phyloP scores from a whole-genome alignment of 2,113 vertebrate species.

The cat (Felis catus) region DNA sequence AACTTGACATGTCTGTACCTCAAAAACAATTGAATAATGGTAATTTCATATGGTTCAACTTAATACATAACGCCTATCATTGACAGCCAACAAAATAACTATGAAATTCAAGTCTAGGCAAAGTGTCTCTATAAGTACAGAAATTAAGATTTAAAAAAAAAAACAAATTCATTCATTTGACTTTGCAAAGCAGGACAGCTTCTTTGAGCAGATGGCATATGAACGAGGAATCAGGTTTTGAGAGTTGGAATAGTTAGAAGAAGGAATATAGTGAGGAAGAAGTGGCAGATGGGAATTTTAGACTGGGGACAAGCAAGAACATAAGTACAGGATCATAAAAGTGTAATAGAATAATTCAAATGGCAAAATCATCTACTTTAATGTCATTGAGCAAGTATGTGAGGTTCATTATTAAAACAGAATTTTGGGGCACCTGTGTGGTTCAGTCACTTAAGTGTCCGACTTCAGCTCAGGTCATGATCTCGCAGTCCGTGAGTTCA shows the following conservation, averaged over 20 bases:
- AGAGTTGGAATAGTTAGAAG: neutral
- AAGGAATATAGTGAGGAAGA: neutral
- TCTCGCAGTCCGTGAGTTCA: too few species aligned
- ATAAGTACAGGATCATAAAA: neutral
- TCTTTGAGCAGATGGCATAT: constrained; percentile 19
- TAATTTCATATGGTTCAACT: neutral
- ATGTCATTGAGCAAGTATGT: neutral
- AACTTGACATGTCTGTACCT: neutral
- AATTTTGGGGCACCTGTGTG: neutral
- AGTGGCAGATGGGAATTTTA: neutral
- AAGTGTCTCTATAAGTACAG: neutral
- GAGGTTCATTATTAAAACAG: constrained; percentile 10
- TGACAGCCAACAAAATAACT: constrained; percentile 23
- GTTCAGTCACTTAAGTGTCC: too few species aligned
- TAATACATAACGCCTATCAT: neutral
- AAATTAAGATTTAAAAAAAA: constrained; percentile 9
- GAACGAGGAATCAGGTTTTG: constrained; percentile 10
- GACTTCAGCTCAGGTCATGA: too few species aligned
- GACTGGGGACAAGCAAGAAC: neutral
- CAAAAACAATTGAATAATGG: neutral
- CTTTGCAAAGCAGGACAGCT: constrained; percentile 31
- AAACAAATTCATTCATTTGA: neutral
- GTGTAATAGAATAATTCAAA: constrained; percentile 14
- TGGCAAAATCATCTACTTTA: constrained; percentile 8
- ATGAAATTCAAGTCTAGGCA: neutral